Evolutionary conservation across 2,113 vertebrate species (phyloP), one percentile per base, ranked within the genome.

Genomic region (Hemichromis elongatus): DNA sequence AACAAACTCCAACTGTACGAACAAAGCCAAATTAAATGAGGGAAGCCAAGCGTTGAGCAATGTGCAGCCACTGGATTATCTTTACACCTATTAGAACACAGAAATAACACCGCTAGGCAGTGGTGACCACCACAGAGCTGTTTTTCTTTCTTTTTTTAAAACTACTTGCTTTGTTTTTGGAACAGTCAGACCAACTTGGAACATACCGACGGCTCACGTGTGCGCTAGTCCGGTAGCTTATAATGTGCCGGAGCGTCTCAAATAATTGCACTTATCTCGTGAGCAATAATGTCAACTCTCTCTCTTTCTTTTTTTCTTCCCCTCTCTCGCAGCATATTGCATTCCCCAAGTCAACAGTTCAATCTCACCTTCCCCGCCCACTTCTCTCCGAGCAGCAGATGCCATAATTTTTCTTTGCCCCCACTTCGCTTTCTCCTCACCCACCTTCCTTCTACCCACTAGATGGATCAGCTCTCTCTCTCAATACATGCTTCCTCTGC

Each of bases 301-400:
- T 91, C 93, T 91, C 1, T 37, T 18, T 50, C 24, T 70, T 7
- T 47, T 24, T 3, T 2, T 7, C 59, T 68, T 40, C 40, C 66
- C 9, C n/a, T 50, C 90, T 90, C 95, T 95, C 93, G 85, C 92
- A 95, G 90, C 94, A 88, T 85, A 95, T 95, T 92, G 94, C 94
- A 96, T 96, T 96, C 87, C 95, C 94, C 90, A 87, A 95, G 93
- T 97, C 92, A 92, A 95, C 92, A 95, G 95, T 88, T 95, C 92
- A 93, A 95, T 94, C 91, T 96, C 94, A 90, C 92, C 86, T 88
- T 75, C 81, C 88, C 92, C 89, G 79, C 93, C 89, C 89, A 92
- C 89, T 84, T 93, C 87, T 95, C 95, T 94, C 94, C 82, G 55
- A 93, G 90, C 93, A 90, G 96, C 94, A 94, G 89, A 96, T 95